These are phyloP conservation scores for Sorex maritimensis DNA, from an alignment of 2,797 vertebrate genomes.

Conservation along the genomic window DNA sequence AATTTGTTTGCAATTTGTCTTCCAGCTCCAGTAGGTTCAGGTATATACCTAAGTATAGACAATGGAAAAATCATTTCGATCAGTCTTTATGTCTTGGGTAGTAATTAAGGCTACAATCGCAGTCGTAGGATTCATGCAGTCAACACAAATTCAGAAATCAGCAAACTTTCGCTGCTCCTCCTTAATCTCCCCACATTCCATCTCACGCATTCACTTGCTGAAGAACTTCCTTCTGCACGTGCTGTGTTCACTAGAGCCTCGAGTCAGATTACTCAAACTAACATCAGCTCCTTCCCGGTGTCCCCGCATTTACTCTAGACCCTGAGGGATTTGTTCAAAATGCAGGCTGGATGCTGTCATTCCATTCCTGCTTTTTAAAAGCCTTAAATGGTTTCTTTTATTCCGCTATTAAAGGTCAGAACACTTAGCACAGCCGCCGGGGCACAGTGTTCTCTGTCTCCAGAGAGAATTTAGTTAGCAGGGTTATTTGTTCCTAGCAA, in stretches of 20 bases:
- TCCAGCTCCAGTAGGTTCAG: constrained; percentile 62
- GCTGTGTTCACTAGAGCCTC: background rate
- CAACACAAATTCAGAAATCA: background rate
- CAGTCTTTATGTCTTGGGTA: constrained; percentile 20
- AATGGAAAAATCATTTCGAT: constrained; percentile 65
- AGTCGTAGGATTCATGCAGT: constrained; percentile 53
- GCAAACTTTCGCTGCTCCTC: constrained; percentile 5
- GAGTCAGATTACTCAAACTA: background rate
- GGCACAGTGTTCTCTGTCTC: background rate
- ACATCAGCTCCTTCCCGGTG: background rate
- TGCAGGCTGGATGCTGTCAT: background rate
- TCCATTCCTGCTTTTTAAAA: background rate
- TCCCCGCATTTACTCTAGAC: constrained; percentile 39
- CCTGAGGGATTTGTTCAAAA: background rate
- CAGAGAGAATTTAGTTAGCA: background rate
- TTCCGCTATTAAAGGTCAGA: constrained; percentile 48
- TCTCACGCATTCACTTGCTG: background rate
- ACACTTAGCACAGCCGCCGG: background rate
- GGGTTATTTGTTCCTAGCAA: constrained; percentile 36
- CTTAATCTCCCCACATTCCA: background rate
- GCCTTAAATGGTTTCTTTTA: constrained; percentile 26
- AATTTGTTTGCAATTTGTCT: constrained; percentile 28
- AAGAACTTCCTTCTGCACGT: background rate
- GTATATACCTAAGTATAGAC: background rate
- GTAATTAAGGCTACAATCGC: constrained; percentile 52